Percentiles rank a stretch among this genome's conserved stretches.
phyloP scores from a whole-genome alignment of 92 coral and sea anemone genomes.

The Pocillopora meandrina region DNA sequence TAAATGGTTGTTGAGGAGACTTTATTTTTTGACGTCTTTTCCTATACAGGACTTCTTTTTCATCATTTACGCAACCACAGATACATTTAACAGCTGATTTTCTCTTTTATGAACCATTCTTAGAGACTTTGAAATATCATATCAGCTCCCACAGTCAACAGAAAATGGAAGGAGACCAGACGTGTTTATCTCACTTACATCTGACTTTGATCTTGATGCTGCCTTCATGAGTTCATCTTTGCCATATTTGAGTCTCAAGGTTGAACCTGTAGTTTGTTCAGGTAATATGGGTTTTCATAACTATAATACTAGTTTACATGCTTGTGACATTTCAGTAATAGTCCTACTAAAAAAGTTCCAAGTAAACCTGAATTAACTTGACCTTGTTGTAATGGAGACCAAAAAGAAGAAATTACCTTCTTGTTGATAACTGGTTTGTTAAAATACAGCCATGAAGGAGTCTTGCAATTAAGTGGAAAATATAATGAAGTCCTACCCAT shows the following conservation, averaged over 20 bases:
- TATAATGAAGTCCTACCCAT: too few species aligned
- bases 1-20: too few species aligned
- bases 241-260: constrained; percentile 82
- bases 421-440: too few species aligned
- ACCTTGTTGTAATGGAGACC: too few species aligned
- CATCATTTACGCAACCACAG: background rate
- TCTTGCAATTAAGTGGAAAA: too few species aligned
- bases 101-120: background rate
- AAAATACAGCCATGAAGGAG: too few species aligned
- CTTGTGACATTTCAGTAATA: background rate
- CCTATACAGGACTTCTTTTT: background rate
- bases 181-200: constrained; percentile 79
- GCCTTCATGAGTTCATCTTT: constrained; percentile 83
- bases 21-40: too few species aligned
- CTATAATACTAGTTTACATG: background rate
- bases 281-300: constrained; percentile 39
- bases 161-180: constrained; percentile 75
- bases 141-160: constrained; percentile 74
- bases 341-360: too few species aligned
- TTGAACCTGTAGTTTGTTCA: constrained; percentile 70
- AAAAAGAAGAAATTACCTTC: too few species aligned
- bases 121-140: constrained; percentile 93
- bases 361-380: too few species aligned
- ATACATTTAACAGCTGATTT: background rate
- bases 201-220: constrained; percentile 96